These are phyloP conservation scores for Crotalus horridus DNA, from an alignment of 2,113 vertebrate species.

Conservation along the genomic window DNA sequence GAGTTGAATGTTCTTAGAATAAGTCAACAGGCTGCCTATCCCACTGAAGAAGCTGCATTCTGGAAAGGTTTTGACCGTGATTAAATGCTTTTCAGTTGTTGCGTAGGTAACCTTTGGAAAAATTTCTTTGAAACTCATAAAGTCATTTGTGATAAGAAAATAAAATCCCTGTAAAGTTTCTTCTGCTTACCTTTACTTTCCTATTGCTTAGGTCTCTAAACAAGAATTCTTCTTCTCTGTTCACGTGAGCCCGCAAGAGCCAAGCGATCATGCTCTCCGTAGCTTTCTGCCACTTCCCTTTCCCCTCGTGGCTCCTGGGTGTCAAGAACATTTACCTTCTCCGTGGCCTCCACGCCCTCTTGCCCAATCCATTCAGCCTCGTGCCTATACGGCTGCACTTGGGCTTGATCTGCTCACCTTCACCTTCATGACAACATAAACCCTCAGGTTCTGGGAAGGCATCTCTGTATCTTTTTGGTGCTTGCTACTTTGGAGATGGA, in stretches of 20 bases:
- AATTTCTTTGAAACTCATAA: background rate
- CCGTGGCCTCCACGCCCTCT: background rate
- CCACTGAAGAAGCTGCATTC: background rate
- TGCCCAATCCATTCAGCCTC: background rate
- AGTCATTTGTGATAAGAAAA: background rate
- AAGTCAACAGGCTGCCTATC: background rate
- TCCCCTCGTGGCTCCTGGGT: background rate
- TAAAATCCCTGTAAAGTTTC: background rate
- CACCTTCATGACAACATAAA: background rate
- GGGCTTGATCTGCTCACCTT: background rate
- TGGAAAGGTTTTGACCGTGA: background rate
- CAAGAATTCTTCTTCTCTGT: background rate
- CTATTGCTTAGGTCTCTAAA: background rate
- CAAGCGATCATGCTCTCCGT: slow-evolving; percentile 13
- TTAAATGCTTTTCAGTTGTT: background rate
- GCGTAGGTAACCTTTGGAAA: background rate
- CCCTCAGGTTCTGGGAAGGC: background rate
- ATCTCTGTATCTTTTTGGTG: background rate
- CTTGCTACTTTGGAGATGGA: slow-evolving; percentile 39
- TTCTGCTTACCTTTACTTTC: background rate
- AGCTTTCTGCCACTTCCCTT: background rate
- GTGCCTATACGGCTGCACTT: background rate
- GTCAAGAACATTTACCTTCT: background rate
- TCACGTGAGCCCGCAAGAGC: background rate
- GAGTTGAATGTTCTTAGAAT: background rate